These are phyloP conservation scores for Strongylocentrotus purpuratus DNA, from an alignment of 35 echinoderm and acorn worm species.

Conservation along the genomic window DNA sequence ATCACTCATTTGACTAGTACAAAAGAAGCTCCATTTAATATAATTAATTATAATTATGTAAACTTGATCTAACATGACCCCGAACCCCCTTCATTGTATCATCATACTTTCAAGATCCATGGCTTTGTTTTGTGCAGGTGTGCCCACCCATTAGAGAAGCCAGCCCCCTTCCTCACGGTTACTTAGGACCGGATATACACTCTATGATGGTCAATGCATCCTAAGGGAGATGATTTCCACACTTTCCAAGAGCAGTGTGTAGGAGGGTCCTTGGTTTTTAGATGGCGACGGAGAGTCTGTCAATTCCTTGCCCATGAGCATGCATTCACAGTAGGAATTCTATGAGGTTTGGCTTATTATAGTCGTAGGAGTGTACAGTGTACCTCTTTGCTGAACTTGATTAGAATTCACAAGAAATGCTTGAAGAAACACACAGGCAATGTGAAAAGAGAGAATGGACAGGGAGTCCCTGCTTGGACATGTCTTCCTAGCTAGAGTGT, in stretches of 20 bases:
- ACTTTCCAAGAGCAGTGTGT: background rate
- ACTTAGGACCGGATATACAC: background rate
- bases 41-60: too few relatives aligned
- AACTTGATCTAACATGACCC: too few relatives aligned
- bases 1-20: too few relatives aligned
- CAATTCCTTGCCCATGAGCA: background rate
- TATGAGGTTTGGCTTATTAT: background rate
- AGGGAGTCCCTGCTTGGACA: background rate
- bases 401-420: background rate
- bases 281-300: background rate
- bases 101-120: too few relatives aligned
- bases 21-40: too few relatives aligned
- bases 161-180: background rate
- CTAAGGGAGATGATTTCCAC: background rate
- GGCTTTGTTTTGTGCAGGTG: background rate
- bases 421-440: background rate
- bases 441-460: background rate
- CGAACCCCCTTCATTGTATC: too few relatives aligned
- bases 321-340: background rate
- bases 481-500: background rate
- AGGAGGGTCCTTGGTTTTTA: background rate
- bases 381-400: background rate
- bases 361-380: background rate
- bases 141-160: background rate
- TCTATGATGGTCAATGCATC: background rate